Evolutionary conservation across 2,888 invertebrate genomes (phyloP), one percentile per base, ranked within the genome.

Genomic region (Quadroppia sp.): DNA sequence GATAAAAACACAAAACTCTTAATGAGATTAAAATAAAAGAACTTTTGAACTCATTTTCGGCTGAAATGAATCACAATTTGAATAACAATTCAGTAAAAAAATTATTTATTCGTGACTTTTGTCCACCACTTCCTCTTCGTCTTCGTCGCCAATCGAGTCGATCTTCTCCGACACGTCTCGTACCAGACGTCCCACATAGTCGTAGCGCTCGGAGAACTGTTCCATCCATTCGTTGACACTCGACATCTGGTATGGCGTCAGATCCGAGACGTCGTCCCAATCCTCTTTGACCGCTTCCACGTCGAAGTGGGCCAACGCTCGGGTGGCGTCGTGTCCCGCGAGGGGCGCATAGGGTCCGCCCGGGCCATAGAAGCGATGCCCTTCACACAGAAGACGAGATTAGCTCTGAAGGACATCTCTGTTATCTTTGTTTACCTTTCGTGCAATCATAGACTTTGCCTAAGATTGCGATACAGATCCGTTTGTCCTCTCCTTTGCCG

Each of bases 161-260:
- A 2, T 32, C 64, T 64, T 64, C 36, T 64, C 64, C 20, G 36
- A 36, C n/a, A 36, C 32, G 36, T 64, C 64, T 15, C 90, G 93
- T 81, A 97, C 83, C 72, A 97, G 85, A 80, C 89, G 89, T 20
- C 97, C 97, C 48, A 97, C 92, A 77, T 90, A 88, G 53, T 92
- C 91, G 83, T 97, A 97, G 83, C 92, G 94, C 86, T 97, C 96
- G 87, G 90, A 90, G 83, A 98, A 94, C 83, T 97, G 97, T 83
- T 91, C 90, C 83, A 96, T 95, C 98, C 98, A 98, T 84, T 98
- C 97, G 78, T 88, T 87, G 9, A 97, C 90, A 28, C 93, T 92
- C 79, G 94, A 94, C 93, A 97, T 94, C 85, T 98, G 92, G 86
- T 90, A 88, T 17, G 90, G 88, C 81, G 89, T 91, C 74, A 98